Conservation (phyloP, 2,888 invertebrate genomes). For the Ichneumoninae sp. region DNA sequence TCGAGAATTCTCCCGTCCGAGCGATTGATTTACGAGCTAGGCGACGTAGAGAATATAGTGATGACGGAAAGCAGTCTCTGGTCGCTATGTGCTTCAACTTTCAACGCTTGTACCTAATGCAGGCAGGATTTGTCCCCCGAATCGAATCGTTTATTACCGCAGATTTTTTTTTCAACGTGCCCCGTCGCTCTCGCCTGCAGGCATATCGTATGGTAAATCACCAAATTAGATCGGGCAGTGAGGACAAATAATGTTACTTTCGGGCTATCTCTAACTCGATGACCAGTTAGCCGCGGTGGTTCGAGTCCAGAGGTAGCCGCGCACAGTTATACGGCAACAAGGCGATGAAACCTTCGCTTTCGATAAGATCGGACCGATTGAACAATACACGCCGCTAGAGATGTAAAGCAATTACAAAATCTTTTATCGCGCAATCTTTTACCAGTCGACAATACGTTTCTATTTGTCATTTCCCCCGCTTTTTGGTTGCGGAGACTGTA, state of each 20-base stretch:
- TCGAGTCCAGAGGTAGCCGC: neutral
- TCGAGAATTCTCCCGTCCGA: constrained; percentile 48
- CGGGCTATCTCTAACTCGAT: neutral
- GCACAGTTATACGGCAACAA: neutral
- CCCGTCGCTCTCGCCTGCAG: neutral
- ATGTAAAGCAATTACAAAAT: constrained; percentile 9
- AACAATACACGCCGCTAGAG: neutral
- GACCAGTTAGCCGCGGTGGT: neutral
- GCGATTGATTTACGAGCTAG: constrained; percentile 59
- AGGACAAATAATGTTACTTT: neutral
- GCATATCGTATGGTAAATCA: no score
- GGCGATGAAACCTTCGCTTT: neutral
- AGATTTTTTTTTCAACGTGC: neutral
- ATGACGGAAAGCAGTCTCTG: constrained; percentile 4
- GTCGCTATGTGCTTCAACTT: constrained; percentile 11
- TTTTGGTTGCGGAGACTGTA: no score
- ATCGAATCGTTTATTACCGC: constrained; percentile 35
- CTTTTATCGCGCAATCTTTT: constrained; percentile 14
- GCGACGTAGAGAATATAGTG: constrained; percentile 9
- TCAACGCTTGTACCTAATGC: constrained; percentile 6
- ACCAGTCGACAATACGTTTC: neutral
- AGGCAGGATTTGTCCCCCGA: constrained; percentile 27
- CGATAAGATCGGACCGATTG: neutral
- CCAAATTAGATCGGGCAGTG: no score
- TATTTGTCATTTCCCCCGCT: no score